These are phyloP conservation scores for Halocaridina rubra DNA, from an alignment of 2,888 invertebrate species.

Conservation along the genomic window DNA sequence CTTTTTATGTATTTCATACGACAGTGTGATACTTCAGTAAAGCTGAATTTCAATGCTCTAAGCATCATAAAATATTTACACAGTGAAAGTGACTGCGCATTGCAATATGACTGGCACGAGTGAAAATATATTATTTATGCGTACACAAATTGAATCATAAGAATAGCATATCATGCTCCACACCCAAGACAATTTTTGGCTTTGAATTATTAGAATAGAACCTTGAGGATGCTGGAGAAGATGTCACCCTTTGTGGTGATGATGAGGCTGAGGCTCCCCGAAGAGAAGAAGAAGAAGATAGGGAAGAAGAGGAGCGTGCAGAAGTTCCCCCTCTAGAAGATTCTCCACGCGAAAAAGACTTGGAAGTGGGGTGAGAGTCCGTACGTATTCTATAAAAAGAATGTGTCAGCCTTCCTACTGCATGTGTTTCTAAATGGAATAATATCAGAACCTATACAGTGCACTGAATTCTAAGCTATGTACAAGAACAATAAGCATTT, in stretches of 20 bases:
- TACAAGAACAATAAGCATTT: too few species aligned
- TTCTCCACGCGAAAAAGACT: slow-evolving; percentile 30
- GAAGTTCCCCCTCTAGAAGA: slow-evolving; percentile 16
- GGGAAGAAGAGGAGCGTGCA: slow-evolving; percentile 12
- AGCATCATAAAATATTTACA: too few species aligned
- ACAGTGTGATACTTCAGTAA: too few species aligned
- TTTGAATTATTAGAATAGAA: not conserved
- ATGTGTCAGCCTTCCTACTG: not conserved
- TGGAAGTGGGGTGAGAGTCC: slow-evolving; percentile 14
- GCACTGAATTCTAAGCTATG: too few species aligned
- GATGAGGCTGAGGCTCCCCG: slow-evolving; percentile 2
- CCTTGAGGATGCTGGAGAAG: slow-evolving; percentile 22
- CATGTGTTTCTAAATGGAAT: too few species aligned
- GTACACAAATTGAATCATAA: too few species aligned
- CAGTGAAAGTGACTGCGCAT: too few species aligned
- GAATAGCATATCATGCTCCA: not conserved
- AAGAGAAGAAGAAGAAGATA: slow-evolving; percentile 21
- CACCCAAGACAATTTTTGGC: not conserved
- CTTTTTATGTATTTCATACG: too few species aligned
- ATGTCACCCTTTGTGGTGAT: not conserved
- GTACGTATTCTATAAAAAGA: slow-evolving; percentile 31
- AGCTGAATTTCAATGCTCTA: too few species aligned
- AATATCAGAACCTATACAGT: too few species aligned
- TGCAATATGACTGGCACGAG: too few species aligned
- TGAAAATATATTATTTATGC: too few species aligned